A percentile compares a stretch with the other conserved stretches of the same genome.
These are phyloP conservation scores for Eremobia ochroleuca DNA, from an alignment of 2,888 invertebrate species.

Conservation along the genomic window DNA sequence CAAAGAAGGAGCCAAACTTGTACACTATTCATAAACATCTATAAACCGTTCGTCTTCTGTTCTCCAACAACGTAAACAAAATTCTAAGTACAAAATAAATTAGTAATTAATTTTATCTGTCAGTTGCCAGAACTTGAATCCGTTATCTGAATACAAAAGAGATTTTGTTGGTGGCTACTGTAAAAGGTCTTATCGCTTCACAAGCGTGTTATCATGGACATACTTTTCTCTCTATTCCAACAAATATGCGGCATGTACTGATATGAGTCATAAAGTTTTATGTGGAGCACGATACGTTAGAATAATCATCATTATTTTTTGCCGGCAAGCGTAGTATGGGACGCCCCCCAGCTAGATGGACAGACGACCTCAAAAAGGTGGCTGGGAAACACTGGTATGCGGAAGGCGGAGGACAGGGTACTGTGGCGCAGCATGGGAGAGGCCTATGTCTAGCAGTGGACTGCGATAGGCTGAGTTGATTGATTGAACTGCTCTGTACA, in stretches of 20 bases:
- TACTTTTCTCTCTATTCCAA: conserved; percentile 39
- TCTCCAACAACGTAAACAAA: conserved; percentile 26
- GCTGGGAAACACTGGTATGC: too few species aligned
- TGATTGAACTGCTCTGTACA: neutral
- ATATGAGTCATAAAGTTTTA: conserved; percentile 21
- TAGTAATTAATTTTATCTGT: conserved; percentile 45
- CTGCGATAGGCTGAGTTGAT: too few species aligned
- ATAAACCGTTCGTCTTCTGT: conserved; percentile 23
- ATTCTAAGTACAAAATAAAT: conserved; percentile 41
- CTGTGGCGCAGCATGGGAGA: too few species aligned
- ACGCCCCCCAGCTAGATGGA: too few species aligned
- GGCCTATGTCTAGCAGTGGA: too few species aligned
- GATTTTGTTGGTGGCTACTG: conserved; percentile 49
- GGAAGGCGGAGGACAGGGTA: too few species aligned
- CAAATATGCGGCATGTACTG: conserved; percentile 12
- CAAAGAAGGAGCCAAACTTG: neutral
- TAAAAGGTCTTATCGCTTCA: conserved; percentile 50
- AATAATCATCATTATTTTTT: conserved; percentile 15
- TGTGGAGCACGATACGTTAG: neutral
- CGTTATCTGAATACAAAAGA: conserved; percentile 61
- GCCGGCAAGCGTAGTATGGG: too few species aligned
- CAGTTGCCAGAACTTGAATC: conserved; percentile 56
- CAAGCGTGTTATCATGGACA: conserved; percentile 45
- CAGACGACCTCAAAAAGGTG: too few species aligned
- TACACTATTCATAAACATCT: conserved; percentile 6